These are phyloP conservation scores for Chaetodon trifasciatus DNA, from an alignment of 2,797 vertebrate species.

Conservation along the genomic window DNA sequence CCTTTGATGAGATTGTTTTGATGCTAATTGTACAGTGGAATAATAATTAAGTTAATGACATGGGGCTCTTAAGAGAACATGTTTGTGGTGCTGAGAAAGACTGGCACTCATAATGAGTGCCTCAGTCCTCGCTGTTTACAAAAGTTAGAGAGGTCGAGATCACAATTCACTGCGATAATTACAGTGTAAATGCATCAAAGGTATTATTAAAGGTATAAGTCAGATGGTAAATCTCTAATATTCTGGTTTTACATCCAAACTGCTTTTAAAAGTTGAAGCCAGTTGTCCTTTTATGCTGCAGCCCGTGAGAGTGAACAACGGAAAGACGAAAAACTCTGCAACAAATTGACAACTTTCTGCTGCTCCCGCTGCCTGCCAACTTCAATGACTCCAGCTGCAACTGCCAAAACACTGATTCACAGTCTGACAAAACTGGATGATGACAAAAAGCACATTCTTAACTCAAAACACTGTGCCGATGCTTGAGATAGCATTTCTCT, in stretches of 20 bases:
- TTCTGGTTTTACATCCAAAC: not conserved
- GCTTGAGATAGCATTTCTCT: constrained; percentile 79
- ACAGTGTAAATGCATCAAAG: constrained; percentile 2
- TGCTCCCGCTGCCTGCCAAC: constrained; percentile 56
- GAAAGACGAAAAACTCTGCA: constrained; percentile 42
- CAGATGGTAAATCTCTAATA: not conserved
- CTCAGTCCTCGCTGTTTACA: constrained; percentile 48
- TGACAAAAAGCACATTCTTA: constrained; percentile 94
- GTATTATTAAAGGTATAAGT: not conserved
- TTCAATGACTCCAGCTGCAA: constrained; percentile 69
- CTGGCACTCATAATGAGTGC: constrained; percentile 26
- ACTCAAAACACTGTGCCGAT: constrained; percentile 87
- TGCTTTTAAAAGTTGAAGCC: not conserved
- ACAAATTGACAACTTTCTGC: constrained; percentile 62
- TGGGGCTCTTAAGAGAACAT: constrained; percentile 56
- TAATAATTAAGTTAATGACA: constrained; percentile 74
- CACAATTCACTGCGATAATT: constrained; percentile 25
- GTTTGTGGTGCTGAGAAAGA: constrained; percentile 47
- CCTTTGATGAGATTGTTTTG: constrained; percentile 62
- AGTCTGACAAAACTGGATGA: constrained; percentile 78
- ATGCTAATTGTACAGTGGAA: constrained; percentile 67
- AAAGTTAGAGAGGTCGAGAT: constrained; percentile 50
- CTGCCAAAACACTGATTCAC: constrained; percentile 76
- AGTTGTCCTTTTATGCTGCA: not conserved
- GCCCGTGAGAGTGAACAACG: constrained; percentile 27